Base-by-base conservation (phyloP, 2,797 vertebrate genomes). In the Mormyrops boulengeri region DNA sequence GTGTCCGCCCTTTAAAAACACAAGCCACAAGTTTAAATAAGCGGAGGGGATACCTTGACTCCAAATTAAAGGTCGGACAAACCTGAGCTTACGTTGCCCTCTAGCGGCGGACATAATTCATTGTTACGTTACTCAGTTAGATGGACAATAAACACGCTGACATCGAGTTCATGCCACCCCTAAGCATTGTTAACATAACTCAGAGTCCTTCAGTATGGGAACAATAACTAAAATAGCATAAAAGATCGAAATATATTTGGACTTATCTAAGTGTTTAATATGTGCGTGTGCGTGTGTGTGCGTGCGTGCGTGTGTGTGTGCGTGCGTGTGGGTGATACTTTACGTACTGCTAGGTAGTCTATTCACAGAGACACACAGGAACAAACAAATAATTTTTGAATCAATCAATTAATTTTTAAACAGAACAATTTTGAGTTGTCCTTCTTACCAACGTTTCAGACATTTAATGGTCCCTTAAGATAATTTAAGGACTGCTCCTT, bases 51-150 rank as follows among this genome's bases (percentile, higher is more conserved):
- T 88, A 44, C 49, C 55, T 47, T 30, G n/a, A 19, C 62, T 89
- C 17, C n/a, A 30, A 55, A 5, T 34, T 89, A 52, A 34, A 85
- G 84, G 49, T 89, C 34, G 41, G 55, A 66, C 60, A 50, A 90
- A 92, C 12, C 77, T 92, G 89, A 90, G 88, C 88, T 73, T 69
- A 87, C 85, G 89, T 73, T 91, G 34, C 93, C 93, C 91, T 91
- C 93, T 93, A 88, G 90, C 66, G 93, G 90, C 84, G 49, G 80
- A 66, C 19, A 60, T 34, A 55, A 73, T 82, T 88, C 77, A 88
- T 88, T 73, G 30, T 50, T 4, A 80, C 30, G 3, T 73, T 73
- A 73, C 1, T 44, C 22, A 82, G 38, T 60, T 22, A 9, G 60
- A 9, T 26, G 22, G 85, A n/a, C 50, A 88, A 49, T 19, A 60